Conservation (phyloP, 64 coral and sea anemone genomes). For the Pocillopora damicornis region DNA sequence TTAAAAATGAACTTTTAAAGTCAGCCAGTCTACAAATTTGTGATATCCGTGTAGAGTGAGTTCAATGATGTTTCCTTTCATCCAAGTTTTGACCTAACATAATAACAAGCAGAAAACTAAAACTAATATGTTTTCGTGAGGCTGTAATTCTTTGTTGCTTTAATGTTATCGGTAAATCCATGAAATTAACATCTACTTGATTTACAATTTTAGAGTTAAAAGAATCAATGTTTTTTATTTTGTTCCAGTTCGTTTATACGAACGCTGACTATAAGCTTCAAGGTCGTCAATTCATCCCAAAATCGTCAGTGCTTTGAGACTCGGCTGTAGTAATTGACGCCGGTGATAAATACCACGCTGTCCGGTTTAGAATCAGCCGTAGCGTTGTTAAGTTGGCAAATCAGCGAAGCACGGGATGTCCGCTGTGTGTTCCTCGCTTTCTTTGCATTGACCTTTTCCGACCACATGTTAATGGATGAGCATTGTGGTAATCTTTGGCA, state of each 20-base stretch:
- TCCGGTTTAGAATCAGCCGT: slow-evolving; percentile 6
- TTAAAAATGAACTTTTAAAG: no score
- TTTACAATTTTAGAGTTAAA: no score
- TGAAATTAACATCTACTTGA: no score
- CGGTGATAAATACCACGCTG: not conserved
- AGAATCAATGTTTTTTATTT: not conserved
- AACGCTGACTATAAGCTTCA: not conserved
- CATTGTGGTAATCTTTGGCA: not conserved
- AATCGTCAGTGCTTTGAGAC: not conserved
- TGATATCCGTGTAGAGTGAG: no score
- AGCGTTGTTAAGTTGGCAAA: slow-evolving; percentile 6
- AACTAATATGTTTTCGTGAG: no score
- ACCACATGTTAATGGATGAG: not conserved
- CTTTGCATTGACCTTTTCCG: not conserved
- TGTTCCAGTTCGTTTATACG: no score
- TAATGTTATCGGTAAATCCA: no score
- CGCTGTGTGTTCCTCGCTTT: not conserved
- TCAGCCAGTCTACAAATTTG: no score
- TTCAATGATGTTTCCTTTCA: no score
- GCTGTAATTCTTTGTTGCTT: no score
- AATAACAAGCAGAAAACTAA: no score
- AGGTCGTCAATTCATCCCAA: not conserved
- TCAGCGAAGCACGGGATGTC: not conserved
- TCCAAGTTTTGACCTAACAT: no score
- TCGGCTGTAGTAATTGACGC: not conserved